These are phyloP conservation scores for Drosophila paramelanica DNA, from an alignment of 2,888 invertebrate species.

Conservation along the genomic window DNA sequence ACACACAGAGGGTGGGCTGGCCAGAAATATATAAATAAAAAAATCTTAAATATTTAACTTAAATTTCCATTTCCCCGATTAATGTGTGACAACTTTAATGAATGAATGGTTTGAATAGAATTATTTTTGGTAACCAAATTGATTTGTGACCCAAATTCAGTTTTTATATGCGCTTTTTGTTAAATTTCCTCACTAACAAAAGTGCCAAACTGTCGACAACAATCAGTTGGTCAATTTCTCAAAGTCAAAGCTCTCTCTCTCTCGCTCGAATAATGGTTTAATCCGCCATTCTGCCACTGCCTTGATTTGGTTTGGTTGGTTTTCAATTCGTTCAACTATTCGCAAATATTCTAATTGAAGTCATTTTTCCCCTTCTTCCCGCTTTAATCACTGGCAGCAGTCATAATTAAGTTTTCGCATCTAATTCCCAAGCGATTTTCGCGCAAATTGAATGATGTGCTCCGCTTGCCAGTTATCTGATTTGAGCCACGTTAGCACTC, in stretches of 20 bases:
- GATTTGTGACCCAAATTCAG: conserved; percentile 42
- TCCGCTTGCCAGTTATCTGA: conserved; percentile 42
- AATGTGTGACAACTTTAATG: too few species aligned
- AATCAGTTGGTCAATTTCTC: conserved; percentile 55
- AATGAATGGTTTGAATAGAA: neutral
- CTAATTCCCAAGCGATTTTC: conserved; percentile 46
- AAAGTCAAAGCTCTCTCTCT: conserved; percentile 34
- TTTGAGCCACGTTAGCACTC: conserved; percentile 27
- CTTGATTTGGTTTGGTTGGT: neutral
- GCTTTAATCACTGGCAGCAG: conserved; percentile 5
- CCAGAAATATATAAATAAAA: too few species aligned
- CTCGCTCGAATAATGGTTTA: conserved; percentile 39
- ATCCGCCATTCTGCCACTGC: conserved; percentile 4
- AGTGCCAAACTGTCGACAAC: conserved; percentile 57
- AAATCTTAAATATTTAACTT: too few species aligned
- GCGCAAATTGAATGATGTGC: conserved; percentile 48
- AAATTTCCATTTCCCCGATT: too few species aligned
- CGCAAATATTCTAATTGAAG: conserved; percentile 44
- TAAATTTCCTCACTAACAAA: conserved; percentile 42
- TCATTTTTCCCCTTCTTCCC: conserved; percentile 14
- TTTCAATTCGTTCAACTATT: conserved; percentile 41
- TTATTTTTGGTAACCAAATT: neutral
- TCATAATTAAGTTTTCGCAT: conserved; percentile 37
- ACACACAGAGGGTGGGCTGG: too few species aligned
- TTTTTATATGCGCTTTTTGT: conserved; percentile 16